Evolutionary conservation across 2,888 invertebrate species (phyloP).

Genomic region (Tipula confusa): DNA sequence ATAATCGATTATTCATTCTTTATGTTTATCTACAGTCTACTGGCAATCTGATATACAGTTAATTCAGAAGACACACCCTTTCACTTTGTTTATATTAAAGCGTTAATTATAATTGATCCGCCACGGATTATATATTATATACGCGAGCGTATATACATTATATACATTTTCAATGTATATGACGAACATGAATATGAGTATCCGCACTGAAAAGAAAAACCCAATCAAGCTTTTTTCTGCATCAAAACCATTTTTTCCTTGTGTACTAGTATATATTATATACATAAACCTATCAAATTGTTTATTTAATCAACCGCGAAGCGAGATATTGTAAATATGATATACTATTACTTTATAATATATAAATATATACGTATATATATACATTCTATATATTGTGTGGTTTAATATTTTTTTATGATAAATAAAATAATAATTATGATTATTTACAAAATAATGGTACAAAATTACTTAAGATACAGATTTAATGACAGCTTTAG

Average conservation of each 20-base stretch:
- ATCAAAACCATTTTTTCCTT: neutral
- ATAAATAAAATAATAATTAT: slow-evolving; percentile 7
- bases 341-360: neutral
- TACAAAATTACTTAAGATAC: neutral
- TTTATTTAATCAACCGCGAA: neutral
- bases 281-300: neutral
- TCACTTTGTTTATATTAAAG: neutral
- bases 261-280: neutral
- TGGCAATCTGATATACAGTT: neutral
- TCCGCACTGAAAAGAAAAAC: neutral
- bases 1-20: neutral
- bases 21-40: neutral
- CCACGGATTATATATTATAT: neutral
- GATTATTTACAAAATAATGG: neutral
- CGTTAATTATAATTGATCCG: neutral
- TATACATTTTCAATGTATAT: neutral
- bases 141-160: neutral
- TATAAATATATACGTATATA: no score
- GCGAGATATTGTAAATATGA: neutral
- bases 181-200: neutral
- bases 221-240: neutral
- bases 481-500: neutral
- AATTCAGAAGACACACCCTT: neutral
- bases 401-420: neutral
- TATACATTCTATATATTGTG: no score